These are phyloP conservation scores for Pantelozetes paolii DNA, from an alignment of 2,888 invertebrate species.

Conservation along the genomic window DNA sequence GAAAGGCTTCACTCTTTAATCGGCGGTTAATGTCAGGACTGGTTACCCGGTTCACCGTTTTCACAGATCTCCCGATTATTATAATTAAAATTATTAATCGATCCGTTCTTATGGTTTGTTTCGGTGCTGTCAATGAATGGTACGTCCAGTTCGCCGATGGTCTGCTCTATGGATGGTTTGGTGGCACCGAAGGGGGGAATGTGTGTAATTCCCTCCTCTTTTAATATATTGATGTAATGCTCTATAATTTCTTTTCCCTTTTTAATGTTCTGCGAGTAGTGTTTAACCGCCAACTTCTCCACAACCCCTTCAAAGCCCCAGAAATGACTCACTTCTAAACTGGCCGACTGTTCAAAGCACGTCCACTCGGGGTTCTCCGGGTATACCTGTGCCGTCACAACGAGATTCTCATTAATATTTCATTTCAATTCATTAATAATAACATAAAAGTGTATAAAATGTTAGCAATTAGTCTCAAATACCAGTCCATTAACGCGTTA, in stretches of 20 bases:
- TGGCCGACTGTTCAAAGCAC: constrained; percentile 88
- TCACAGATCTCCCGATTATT: constrained; percentile 4
- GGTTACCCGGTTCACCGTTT: constrained; percentile 17
- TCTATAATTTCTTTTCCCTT: constrained; percentile 93
- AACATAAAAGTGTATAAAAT: no score
- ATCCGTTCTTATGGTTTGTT: constrained; percentile 11
- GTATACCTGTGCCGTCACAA: constrained; percentile 65
- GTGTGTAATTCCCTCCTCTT: constrained; percentile 67
- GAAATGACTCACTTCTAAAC: constrained; percentile 87
- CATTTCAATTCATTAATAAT: no score
- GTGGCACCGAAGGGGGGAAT: constrained; percentile 52
- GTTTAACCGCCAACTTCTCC: constrained; percentile 93
- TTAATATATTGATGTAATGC: constrained; percentile 72
- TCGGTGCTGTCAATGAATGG: constrained; percentile 16
- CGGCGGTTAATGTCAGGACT: constrained; percentile 1
- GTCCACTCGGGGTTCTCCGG: constrained; percentile 92
- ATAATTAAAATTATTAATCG: constrained; percentile 26
- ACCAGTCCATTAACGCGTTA: no score
- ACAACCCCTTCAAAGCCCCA: constrained; percentile 90
- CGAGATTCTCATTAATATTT: no score
- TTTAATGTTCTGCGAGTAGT: constrained; percentile 79
- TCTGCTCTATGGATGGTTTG: neutral
- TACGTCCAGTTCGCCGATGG: neutral
- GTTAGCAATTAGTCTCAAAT: no score
- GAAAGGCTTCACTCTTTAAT: neutral